Percentiles rank a stretch among this genome's conserved stretches.
These are phyloP conservation scores for Paramormyrops kingsleyae DNA, from an alignment of 2,113 vertebrate species.

Conservation along the genomic window DNA sequence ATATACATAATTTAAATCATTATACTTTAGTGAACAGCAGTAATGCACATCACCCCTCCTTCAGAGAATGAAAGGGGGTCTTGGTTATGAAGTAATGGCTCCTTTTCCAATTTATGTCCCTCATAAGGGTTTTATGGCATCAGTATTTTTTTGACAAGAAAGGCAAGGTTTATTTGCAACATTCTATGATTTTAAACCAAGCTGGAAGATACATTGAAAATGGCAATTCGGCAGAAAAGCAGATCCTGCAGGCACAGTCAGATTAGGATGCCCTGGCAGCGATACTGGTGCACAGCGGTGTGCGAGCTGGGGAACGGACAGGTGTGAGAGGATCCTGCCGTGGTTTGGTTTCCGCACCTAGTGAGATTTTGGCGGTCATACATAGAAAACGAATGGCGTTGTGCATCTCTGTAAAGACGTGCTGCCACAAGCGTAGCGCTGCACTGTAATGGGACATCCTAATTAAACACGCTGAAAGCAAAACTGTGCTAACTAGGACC, in stretches of 20 bases:
- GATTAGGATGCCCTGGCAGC: not conserved
- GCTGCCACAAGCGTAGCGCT: not conserved
- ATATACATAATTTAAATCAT: constrained; percentile 12
- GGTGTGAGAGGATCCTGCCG: not conserved
- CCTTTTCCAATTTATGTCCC: not conserved
- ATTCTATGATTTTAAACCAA: not conserved
- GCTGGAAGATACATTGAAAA: not conserved
- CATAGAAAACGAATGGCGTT: not conserved
- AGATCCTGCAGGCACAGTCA: not conserved
- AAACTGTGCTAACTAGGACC: not conserved
- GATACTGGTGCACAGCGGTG: not conserved
- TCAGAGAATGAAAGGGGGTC: not conserved
- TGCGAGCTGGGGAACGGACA: not conserved
- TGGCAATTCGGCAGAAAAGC: not conserved
- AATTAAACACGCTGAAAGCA: not conserved
- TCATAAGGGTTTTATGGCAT: not conserved
- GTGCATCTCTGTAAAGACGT: not conserved
- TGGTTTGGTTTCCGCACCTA: not conserved
- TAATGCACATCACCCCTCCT: not conserved
- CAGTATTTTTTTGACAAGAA: not conserved
- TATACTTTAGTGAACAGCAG: not conserved
- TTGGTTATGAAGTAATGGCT: not conserved
- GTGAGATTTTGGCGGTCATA: not conserved
- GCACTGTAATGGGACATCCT: not conserved
- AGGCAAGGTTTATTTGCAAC: not conserved